Conservation (phyloP, 2,888 invertebrate species). For the Lomographa bimaculata region DNA sequence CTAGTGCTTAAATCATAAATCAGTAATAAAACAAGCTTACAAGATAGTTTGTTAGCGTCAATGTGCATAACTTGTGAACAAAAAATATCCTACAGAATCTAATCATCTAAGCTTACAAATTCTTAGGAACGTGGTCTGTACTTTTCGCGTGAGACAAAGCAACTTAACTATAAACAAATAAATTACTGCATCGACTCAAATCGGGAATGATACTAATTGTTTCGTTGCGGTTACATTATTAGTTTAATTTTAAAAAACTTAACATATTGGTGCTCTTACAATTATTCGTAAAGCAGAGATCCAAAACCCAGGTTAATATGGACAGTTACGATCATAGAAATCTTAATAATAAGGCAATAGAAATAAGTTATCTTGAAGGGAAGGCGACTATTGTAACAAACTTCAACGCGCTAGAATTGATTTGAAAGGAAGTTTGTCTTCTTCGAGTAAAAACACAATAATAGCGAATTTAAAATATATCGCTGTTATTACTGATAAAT, state of each 20-base stretch:
- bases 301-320: slow-evolving; percentile 43
- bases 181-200: slow-evolving; percentile 22
- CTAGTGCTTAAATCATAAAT: slow-evolving; percentile 11
- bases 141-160: slow-evolving; percentile 22
- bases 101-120: slow-evolving; percentile 17
- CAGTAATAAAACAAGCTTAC: slow-evolving; percentile 15
- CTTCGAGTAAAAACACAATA: no score
- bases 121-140: slow-evolving; percentile 25
- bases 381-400: no score
- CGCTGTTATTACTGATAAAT: no score
- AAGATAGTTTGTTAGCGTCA: slow-evolving; percentile 15
- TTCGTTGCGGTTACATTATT: slow-evolving; percentile 4
- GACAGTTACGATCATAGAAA: no score
- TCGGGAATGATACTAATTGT: slow-evolving; percentile 22
- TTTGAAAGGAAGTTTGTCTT: no score
- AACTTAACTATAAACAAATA: slow-evolving; percentile 24
- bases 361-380: no score
- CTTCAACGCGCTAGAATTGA: no score
- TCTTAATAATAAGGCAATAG: no score
- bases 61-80: slow-evolving; percentile 9
- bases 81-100: slow-evolving; percentile 4
- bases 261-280: slow-evolving; percentile 40
- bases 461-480: no score
- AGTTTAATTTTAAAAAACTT: slow-evolving; percentile 24
- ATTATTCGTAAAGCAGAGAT: slow-evolving; percentile 52